These are phyloP conservation scores for Pteropus alecto DNA, from an alignment of 2,113 vertebrate genomes.

Conservation along the genomic window DNA sequence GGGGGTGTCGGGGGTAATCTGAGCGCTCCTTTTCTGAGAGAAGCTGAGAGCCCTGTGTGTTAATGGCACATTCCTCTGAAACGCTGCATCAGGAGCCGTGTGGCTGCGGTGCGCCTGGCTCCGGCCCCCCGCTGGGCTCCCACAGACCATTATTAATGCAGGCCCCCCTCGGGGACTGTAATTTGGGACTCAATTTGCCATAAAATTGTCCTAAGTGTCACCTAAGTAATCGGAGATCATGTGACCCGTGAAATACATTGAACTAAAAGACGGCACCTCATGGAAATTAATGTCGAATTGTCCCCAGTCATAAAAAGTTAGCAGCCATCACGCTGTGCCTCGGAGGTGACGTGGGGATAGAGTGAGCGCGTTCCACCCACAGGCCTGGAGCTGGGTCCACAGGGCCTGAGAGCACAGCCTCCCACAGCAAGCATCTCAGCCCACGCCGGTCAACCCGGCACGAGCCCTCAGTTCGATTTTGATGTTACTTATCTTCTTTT, in stretches of 20 bases:
- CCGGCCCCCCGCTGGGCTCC: slow-evolving; percentile 39
- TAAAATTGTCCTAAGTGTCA: slow-evolving; percentile 76
- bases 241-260: slow-evolving; percentile 71
- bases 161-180: slow-evolving; percentile 56
- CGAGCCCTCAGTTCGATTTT: not conserved
- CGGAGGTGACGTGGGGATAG: not conserved
- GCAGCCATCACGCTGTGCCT: not conserved
- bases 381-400: not conserved
- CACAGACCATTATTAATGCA: slow-evolving; percentile 38
- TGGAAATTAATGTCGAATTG: slow-evolving; percentile 47
- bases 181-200: slow-evolving; percentile 75
- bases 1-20: not conserved
- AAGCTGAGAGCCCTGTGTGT: not conserved
- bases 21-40: not conserved
- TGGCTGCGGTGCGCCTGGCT: not conserved
- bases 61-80: not conserved
- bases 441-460: not conserved
- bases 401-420: not conserved
- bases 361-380: not conserved
- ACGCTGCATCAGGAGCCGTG: not conserved
- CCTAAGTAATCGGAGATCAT: slow-evolving; percentile 65
- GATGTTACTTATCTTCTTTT: not conserved
- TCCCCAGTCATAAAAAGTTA: not conserved
- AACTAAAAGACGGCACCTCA: slow-evolving; percentile 55
- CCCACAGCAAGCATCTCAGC: not conserved